Base-by-base conservation (phyloP, 1,140 invertebrate species). In the Lepidostoma basale region DNA sequence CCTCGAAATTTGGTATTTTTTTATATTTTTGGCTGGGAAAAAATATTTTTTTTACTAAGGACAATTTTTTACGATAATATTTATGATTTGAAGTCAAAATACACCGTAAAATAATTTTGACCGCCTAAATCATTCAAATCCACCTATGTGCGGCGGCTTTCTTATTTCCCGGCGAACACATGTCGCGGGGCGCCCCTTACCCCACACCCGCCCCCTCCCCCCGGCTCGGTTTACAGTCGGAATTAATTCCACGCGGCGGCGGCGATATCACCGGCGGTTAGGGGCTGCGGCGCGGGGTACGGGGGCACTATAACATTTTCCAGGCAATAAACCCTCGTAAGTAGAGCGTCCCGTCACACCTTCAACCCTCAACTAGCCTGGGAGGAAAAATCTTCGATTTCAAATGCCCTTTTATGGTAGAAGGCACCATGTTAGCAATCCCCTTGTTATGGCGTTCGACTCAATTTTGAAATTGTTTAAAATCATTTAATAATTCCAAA, bases 311-410 rank as follows among this genome's bases (percentile, higher is more conserved):
- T 63, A 58, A 67, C 62, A 72, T 72, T 72, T 72, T 67, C 66
- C 70, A 44, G 63, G 70, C 70, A 68, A 72, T 72, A 72, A 72
- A 72, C 70, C 66, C 40, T 22, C 60, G 49, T 63, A 64, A 67
- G 69, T 67, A 67, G 69, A 71, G 64, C 69, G 40, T 39, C 14
- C 28, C 30, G 14, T 56, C 52, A 56, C 52, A 56, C 52, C 52
- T 56, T 56, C 52, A 56, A 33, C 28, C 28, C 28, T 1, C 33
- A n/a, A 9, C 33, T 9, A 9, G 33, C 9, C n/a, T n/a, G 33
- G 2, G 9, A n/a, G 14, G 33, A 36, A n/a, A 36, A 36, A 9
- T 9, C 33, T 36, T 36, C 14, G 10, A 36, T 36, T 36, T 12
- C 33, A 36, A 6, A 6, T 36, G 33, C 5, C 10, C 33, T 36